Base-by-base conservation (phyloP, 2,113 vertebrate species). In the Otolemur garnettii region DNA sequence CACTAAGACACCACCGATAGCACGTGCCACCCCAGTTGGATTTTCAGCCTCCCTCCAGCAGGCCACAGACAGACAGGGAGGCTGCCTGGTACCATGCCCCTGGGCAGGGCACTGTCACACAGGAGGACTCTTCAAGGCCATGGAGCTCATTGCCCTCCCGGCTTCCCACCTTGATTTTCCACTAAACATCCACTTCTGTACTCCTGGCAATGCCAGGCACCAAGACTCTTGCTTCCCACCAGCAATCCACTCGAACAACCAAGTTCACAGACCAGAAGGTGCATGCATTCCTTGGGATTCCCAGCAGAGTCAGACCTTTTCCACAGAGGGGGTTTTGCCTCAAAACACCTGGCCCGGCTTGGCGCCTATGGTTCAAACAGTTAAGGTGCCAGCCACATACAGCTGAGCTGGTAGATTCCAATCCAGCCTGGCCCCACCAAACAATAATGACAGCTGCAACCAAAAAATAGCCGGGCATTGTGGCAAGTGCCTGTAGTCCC, bases 61-160 rank as follows among this genome's bases (percentile, higher is more conserved):
- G n/a, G 33, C 28, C 1, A 0, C 12, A 55, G 28, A 26, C 45
- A 38, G 28, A n/a, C 24, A 64, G 60, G 64, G 0, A 38, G 4
- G 66, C 79, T 28, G 7, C 8, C 33, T 12, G 4, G 30, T 42
- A 22, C 59, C 6, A 14, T 17, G 38, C 0, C 55, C 71, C 26
- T 35, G 6, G 15, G 79, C 3, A 79, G 22, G 22, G 33, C 26
- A 7, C 8, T 0, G 14, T 7, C 80, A 57, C 45, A 11, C 42
- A 45, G 21, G 7, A 35, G 4, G 38, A 53, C 7, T 21, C 30
- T 88, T 79, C 38, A 1, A 8, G 26, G 14, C 15, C 66, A 68
- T 0, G 18, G 35, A 69, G 62, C 12, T 19, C 72, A 84, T 0
- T 11, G 69, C n/a, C 9, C 42, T 75, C 38, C 10, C 0, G 18